phyloP scores from a whole-genome alignment of 2,888 invertebrate genomes.

The Altica lythri region DNA sequence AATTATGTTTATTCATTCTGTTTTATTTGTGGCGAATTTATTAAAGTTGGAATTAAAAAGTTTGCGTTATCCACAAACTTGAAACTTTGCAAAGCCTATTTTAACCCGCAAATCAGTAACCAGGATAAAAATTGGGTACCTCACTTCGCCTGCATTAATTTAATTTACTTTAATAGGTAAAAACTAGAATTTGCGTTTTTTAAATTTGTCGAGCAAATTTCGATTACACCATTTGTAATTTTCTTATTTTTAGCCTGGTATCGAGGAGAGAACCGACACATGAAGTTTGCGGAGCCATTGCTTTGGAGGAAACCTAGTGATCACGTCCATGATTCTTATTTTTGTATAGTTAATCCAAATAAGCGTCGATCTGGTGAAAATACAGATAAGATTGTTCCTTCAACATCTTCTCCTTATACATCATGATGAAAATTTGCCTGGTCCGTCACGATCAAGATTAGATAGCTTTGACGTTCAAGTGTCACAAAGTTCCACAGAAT shows the following conservation, averaged over 20 bases:
- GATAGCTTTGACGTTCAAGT: neutral
- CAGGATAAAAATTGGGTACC: neutral
- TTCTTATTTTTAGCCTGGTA: neutral
- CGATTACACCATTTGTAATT: neutral
- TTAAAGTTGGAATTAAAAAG: too few relatives aligned
- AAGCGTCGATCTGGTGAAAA: too few relatives aligned
- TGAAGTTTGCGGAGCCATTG: too few relatives aligned
- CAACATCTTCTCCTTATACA: neutral
- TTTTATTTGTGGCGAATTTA: too few relatives aligned
- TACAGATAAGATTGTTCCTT: neutral
- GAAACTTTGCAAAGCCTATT: too few relatives aligned
- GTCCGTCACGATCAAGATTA: neutral
- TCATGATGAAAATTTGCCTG: neutral
- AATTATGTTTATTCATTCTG: too few relatives aligned
- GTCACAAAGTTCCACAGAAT: neutral
- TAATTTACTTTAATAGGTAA: neutral
- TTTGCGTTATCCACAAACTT: too few relatives aligned
- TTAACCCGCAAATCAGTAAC: neutral
- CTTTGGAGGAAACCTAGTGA: neutral
- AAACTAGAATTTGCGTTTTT: neutral
- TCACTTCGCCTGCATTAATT: neutral
- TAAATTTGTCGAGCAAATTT: neutral
- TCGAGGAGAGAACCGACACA: neutral
- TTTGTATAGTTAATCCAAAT: too few relatives aligned
- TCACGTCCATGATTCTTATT: neutral